Evolutionary conservation across 2,113 vertebrate species (phyloP).

Genomic region (Halcyon senegalensis): DNA sequence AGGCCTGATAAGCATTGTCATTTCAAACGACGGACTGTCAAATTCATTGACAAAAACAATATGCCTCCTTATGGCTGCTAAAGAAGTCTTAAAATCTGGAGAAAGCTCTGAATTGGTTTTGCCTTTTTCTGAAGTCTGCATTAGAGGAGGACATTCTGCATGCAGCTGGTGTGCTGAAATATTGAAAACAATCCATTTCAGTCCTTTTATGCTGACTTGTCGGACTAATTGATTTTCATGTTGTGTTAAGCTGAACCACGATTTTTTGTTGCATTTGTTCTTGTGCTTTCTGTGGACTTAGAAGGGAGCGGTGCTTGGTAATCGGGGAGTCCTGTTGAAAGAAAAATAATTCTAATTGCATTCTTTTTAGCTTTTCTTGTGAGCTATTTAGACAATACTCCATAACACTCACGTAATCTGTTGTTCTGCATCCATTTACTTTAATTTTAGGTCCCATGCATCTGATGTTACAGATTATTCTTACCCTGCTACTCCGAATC

Average conservation of each 20-base stretch:
- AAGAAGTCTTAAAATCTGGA: background rate
- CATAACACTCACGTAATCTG: background rate
- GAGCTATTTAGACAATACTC: background rate
- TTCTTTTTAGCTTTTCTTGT: background rate
- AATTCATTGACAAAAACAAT: background rate
- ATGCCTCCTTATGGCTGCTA: background rate
- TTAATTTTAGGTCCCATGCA: slow-evolving; percentile 83
- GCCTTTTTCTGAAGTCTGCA: background rate
- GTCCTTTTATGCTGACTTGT: background rate
- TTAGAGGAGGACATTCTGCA: background rate
- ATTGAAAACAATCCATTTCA: background rate
- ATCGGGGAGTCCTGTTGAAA: background rate
- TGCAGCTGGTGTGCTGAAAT: background rate
- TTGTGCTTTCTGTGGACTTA: background rate
- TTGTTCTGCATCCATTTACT: slow-evolving; percentile 35
- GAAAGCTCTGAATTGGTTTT: background rate
- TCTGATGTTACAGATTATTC: slow-evolving; percentile 87
- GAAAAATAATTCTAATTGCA: background rate
- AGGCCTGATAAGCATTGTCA: background rate
- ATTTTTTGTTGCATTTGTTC: slow-evolving; percentile 27
- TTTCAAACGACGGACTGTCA: background rate
- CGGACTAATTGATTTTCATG: background rate
- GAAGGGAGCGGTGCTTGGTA: background rate
- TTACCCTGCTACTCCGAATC: slow-evolving; percentile 92
- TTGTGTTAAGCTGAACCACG: background rate